Base-by-base conservation (phyloP, 2,797 vertebrate species). In the Ambastaia sidthimunki region DNA sequence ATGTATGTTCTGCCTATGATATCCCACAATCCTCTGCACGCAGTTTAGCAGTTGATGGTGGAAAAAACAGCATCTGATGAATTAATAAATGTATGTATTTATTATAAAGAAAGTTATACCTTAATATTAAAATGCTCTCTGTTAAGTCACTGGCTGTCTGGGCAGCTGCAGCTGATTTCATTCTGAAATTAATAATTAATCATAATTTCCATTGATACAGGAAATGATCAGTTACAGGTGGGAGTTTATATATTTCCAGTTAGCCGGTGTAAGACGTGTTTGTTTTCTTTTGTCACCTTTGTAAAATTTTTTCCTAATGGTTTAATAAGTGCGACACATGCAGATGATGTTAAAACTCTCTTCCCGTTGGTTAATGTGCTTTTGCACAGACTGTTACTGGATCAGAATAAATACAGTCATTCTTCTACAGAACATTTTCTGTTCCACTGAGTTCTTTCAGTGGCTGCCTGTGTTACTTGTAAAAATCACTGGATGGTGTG, bases 371-470 rank as follows among this genome's bases (percentile, higher is more conserved):
- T 23, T 21, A 37, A 21, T 41, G 28, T 3, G 4, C 18, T 54
- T 34, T 48, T 2, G 25, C 44, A 63, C 5, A 4, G 12, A 28
- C 11, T 74, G 18, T 31, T 50, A 28, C 48, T 63, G 72, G 57
- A 50, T 74, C 28, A 50, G 72, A 62, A 63, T 74, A 74, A 74
- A 63, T 50, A 74, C 48, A 25, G 18, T n/a, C n/a, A 50, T 74
- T 34, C 44, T 50, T 44, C 18, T 34, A 16, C 47, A 63, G 41
- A 62, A 63, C 44, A 63, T 63, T 50, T 48, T 71, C 23, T 71
- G 19, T 65, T 79, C 48, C 31, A 63, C 44, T 74, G 59, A 25
- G 7, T 50, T 31, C 23, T 50, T 74, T 74, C 18, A 63, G 57
- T 74, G 59, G 3, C 72, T 74, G 44, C 16, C 57, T 74, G 23